Conservation (phyloP, 2,797 vertebrate genomes). For the Falco rusticolus region DNA sequence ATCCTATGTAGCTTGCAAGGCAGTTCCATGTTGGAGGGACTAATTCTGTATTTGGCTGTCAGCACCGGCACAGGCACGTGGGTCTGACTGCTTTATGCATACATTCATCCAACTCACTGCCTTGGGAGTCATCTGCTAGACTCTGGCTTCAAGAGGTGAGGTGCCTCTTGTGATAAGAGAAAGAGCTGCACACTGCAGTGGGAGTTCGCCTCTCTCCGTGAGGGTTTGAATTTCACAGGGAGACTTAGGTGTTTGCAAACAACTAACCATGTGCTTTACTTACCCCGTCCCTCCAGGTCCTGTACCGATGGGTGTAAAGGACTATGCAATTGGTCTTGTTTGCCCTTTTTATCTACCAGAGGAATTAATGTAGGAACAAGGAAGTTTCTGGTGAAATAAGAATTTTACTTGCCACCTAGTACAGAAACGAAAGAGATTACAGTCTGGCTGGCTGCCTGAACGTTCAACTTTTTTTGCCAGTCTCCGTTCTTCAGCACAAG, state of each 20-base stretch:
- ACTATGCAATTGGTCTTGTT: background rate
- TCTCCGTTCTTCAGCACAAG: background rate
- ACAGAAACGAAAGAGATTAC: background rate
- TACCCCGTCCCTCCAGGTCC: too few species aligned
- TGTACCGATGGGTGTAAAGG: background rate
- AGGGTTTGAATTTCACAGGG: background rate
- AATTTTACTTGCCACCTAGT: background rate
- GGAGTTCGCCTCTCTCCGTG: background rate
- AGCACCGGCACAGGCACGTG: accelerated
- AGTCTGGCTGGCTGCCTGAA: background rate
- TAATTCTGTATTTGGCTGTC: background rate
- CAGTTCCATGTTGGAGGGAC: background rate
- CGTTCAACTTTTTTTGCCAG: background rate
- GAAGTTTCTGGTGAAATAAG: background rate
- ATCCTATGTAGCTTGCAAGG: background rate
- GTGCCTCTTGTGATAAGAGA: background rate
- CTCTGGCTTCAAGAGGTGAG: background rate
- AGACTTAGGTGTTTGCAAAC: background rate
- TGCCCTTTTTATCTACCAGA: background rate
- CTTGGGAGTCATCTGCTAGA: background rate
- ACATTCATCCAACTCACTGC: background rate
- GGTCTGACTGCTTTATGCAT: background rate
- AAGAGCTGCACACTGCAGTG: background rate
- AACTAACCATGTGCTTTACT: background rate
- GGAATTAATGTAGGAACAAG: background rate